Base-by-base conservation (phyloP, 1,140 invertebrate species). In the Spodoptera frugiperda region DNA sequence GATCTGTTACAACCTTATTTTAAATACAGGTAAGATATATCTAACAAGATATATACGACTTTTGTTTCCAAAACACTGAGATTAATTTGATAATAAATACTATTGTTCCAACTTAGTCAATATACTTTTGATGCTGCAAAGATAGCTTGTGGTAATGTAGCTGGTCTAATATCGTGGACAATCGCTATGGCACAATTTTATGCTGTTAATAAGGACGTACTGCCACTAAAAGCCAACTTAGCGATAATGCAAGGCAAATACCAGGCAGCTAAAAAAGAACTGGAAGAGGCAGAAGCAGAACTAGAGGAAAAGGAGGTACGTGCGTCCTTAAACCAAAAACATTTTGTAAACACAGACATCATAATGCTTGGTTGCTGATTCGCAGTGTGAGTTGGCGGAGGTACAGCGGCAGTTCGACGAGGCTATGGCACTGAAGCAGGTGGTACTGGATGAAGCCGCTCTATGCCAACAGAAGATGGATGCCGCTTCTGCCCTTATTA, bases 391-490 rank as follows among this genome's bases (percentile, higher is more conserved):
- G 87, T 92, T 98, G 73, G 96, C 95, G 53, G 92, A 95, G 57
- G 97, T 97, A 0, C 96, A 97, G 88, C 94, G 88, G n/a, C 94
- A 96, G 88, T 98, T 97, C 83, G 97, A 98, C 89, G 95, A 94
- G 75, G 97, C 97, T 10, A 97, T 98, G 96, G 84, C 89, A 1
- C 87, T 95, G 30, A 95, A 96, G 79, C 96, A 98, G 95, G 95
- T 95, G 61, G 95, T 97, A 11, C 93, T 97, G 19, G 97, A 98
- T 82, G 96, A 97, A 86, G 98, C 98, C 0, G 96, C 97, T 49
- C 95, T 96, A 73, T 98, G 97, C 82, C 96, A 98, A 87, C 95
- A 96, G 46, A 98, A 99, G 95, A 98, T 98, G 97, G 96, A 97
- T 81, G 96, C 97, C 0, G 98, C 98, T 0, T 96, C 96, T 1